Percentiles rank a stretch among this genome's conserved stretches.
These are phyloP conservation scores for Novumbra hubbsi DNA, from an alignment of 2,797 vertebrate species.

Conservation along the genomic window DNA sequence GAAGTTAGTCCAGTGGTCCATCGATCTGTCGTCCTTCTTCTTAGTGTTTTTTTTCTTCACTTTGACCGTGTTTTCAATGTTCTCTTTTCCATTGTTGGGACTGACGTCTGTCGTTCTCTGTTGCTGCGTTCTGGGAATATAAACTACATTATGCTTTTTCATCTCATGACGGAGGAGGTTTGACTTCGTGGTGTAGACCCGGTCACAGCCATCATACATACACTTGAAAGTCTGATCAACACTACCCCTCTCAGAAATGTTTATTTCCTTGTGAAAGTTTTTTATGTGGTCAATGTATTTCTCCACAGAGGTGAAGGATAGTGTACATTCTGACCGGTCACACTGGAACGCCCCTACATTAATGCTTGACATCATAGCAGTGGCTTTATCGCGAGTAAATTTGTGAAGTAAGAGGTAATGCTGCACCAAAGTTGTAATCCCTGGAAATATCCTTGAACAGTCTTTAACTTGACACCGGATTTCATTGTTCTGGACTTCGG, in stretches of 20 bases:
- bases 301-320: slow-evolving; percentile 86
- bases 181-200: slow-evolving; percentile 95
- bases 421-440: slow-evolving; percentile 90
- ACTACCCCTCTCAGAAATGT: slow-evolving; percentile 76
- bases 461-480: slow-evolving; percentile 95
- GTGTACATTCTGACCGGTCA: slow-evolving; percentile 89
- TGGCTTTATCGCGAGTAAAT: slow-evolving; percentile 93
- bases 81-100: slow-evolving; percentile 79
- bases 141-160: slow-evolving; percentile 93
- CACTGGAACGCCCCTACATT: slow-evolving; percentile 88
- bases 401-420: slow-evolving; percentile 97
- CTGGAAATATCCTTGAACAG: slow-evolving; percentile 95
- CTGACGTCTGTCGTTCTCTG: slow-evolving; percentile 68
- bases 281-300: slow-evolving; percentile 94
- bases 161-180: slow-evolving; percentile 96
- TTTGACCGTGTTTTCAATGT: slow-evolving; percentile 74
- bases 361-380: slow-evolving; percentile 82
- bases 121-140: slow-evolving; percentile 64
- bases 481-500: slow-evolving; percentile 77
- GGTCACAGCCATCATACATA: slow-evolving; percentile 89
- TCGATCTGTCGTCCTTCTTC: slow-evolving; percentile 73
- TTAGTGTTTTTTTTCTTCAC: slow-evolving; percentile 72
- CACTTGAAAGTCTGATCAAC: slow-evolving; percentile 89
- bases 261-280: slow-evolving; percentile 86
- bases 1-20: slow-evolving; percentile 81